These are phyloP conservation scores for Apogon hyalosoma DNA, from an alignment of 2,797 vertebrate species.

Conservation along the genomic window DNA sequence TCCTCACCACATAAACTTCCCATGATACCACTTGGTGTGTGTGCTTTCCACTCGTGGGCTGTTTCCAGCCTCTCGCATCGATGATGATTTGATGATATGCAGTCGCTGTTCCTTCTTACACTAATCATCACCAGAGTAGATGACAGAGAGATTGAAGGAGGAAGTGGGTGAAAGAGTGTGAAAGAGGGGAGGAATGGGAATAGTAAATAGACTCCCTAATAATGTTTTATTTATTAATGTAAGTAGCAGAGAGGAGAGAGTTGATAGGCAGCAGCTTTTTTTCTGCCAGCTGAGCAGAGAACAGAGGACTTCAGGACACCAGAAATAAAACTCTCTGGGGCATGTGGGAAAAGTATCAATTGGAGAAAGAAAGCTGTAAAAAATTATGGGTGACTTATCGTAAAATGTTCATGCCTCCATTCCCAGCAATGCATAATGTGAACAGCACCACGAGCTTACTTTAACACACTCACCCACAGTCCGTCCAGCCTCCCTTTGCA, in stretches of 20 bases:
- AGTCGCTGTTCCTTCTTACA: conserved; percentile 22
- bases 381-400: conserved; percentile 68
- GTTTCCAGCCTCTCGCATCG: conserved; percentile 19
- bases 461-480: conserved; percentile 63
- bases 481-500: conserved; percentile 31
- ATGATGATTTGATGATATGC: conserved; percentile 25
- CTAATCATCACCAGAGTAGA: conserved; percentile 34
- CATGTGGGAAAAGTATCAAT: conserved; percentile 79
- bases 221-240: conserved; percentile 67
- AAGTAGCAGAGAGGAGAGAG: conserved; percentile 43
- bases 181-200: conserved; percentile 6
- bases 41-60: background rate
- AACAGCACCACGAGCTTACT: conserved; percentile 62
- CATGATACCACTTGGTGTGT: background rate
- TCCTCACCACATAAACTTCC: background rate
- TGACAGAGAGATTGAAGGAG: conserved; percentile 14
- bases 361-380: conserved; percentile 58
- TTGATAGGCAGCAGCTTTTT: conserved; percentile 44
- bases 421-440: conserved; percentile 65
- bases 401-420: conserved; percentile 73
- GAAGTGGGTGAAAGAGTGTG: conserved; percentile 23
- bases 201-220: conserved; percentile 53
- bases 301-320: conserved; percentile 48
- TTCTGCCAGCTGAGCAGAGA: conserved; percentile 53
- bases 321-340: conserved; percentile 62